A percentile compares a stretch with the other conserved stretches of the same genome.
Evolutionary conservation across 2,797 vertebrate genomes (phyloP).

Genomic region (Chelon labrosus): DNA sequence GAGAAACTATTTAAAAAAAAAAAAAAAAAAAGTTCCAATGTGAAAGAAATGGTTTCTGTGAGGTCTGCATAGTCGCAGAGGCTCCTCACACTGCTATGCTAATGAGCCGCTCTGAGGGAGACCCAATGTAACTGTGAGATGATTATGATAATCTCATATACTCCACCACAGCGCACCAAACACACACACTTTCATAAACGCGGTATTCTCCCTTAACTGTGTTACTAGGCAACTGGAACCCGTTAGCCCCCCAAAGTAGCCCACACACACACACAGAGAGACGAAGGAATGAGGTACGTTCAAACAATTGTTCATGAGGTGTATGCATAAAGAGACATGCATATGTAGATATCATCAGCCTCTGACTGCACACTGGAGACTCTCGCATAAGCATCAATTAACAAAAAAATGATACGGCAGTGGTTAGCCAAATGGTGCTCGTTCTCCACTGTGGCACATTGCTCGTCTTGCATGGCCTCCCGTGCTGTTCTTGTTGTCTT

Average conservation of each 20-base stretch:
- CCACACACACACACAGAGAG: slow-evolving; percentile 17
- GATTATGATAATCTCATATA: slow-evolving; percentile 80
- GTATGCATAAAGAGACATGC: slow-evolving; percentile 42
- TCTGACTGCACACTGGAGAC: slow-evolving; percentile 19
- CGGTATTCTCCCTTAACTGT: slow-evolving; percentile 74
- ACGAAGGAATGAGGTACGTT: slow-evolving; percentile 26
- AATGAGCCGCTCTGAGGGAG: slow-evolving; percentile 75
- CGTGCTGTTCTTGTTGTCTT: not conserved
- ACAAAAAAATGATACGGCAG: slow-evolving; percentile 9
- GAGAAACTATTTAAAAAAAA: too few species aligned
- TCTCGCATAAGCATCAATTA: slow-evolving; percentile 12
- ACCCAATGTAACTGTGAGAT: slow-evolving; percentile 78
- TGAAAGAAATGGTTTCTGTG: slow-evolving; percentile 22
- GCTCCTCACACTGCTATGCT: slow-evolving; percentile 67
- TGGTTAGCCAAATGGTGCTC: not conserved
- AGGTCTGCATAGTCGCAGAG: slow-evolving; percentile 49
- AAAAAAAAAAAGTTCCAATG: not conserved
- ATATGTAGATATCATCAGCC: slow-evolving; percentile 46
- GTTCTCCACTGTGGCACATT: not conserved
- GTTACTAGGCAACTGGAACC: slow-evolving; percentile 82
- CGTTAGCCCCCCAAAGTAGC: slow-evolving; percentile 69
- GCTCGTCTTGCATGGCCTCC: not conserved
- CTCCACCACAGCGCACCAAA: slow-evolving; percentile 54
- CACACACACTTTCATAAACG: slow-evolving; percentile 55
- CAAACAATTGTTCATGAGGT: slow-evolving; percentile 42